Conservation (phyloP, 2,113 vertebrate genomes). For the Neotoma lepida region DNA sequence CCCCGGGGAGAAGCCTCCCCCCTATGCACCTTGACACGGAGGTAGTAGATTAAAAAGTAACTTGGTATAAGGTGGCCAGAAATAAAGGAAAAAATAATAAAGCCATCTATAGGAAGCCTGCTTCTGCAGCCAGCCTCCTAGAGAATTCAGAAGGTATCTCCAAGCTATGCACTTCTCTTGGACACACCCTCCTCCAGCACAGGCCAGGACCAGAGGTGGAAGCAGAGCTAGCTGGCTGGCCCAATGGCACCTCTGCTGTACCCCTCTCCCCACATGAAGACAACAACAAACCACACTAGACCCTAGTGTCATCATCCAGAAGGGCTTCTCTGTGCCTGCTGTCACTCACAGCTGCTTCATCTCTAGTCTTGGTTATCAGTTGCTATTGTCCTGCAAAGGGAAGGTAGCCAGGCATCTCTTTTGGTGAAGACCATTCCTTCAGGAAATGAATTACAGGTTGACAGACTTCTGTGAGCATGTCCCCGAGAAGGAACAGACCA, state of each 20-base stretch:
- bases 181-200: not conserved
- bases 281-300: no score
- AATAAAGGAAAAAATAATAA: not conserved
- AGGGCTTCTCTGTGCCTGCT: not conserved
- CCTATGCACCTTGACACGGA: conserved; percentile 89
- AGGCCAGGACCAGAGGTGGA: not conserved
- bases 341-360: not conserved
- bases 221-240: not conserved
- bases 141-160: not conserved
- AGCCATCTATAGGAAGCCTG: conserved; percentile 49
- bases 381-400: conserved; percentile 23
- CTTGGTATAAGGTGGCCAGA: not conserved
- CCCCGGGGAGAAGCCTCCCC: conserved; percentile 94
- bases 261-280: fast-evolving
- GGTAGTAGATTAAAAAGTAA: not conserved
- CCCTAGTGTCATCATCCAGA: not conserved
- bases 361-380: conserved; percentile 8
- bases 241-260: no score
- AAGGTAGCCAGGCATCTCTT: conserved; percentile 42
- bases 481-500: not conserved
- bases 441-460: conserved; percentile 43
- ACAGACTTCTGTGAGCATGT: not conserved
- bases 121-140: not conserved
- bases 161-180: not conserved
- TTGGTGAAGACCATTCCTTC: conserved; percentile 67